A percentile compares a stretch with the other conserved stretches of the same genome.
Evolutionary conservation across 1,140 invertebrate genomes (phyloP).

Genomic region (Drosophila nigrodunni): DNA sequence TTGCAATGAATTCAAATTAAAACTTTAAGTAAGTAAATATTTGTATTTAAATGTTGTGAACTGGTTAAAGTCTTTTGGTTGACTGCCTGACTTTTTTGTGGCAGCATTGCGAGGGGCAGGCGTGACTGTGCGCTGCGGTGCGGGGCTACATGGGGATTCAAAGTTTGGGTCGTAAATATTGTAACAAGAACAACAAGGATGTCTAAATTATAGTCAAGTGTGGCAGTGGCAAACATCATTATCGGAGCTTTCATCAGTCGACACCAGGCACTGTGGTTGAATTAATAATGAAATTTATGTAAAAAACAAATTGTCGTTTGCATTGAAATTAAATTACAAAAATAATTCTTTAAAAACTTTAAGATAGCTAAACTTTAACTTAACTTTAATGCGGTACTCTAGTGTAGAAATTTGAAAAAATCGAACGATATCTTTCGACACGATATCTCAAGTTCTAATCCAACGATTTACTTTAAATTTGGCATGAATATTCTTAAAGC

Average conservation of each 20-base stretch:
- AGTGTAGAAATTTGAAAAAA: no score
- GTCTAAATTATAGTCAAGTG: conserved; percentile 37
- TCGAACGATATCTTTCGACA: no score
- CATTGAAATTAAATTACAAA: no score
- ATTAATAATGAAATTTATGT: background rate
- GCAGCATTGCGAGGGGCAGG: background rate
- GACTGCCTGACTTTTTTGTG: background rate
- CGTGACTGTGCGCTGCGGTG: background rate
- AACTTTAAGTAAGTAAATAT: conserved; percentile 55
- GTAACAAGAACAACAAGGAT: conserved; percentile 15
- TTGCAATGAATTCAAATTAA: conserved; percentile 61
- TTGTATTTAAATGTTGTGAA: conserved; percentile 47
- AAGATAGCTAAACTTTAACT: no score
- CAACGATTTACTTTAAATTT: no score
- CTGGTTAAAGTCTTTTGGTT: conserved; percentile 21
- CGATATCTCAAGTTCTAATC: no score
- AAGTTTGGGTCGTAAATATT: conserved; percentile 47
- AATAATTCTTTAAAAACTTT: no score
- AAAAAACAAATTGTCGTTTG: no score
- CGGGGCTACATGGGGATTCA: background rate
- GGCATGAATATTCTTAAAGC: no score
- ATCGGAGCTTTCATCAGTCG: conserved; percentile 36
- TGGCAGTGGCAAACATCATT: conserved; percentile 43
- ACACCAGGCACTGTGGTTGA: background rate
- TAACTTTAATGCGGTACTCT: no score